These are phyloP conservation scores for Ochlodes sylvanus DNA, from an alignment of 2,888 invertebrate species.

Conservation along the genomic window DNA sequence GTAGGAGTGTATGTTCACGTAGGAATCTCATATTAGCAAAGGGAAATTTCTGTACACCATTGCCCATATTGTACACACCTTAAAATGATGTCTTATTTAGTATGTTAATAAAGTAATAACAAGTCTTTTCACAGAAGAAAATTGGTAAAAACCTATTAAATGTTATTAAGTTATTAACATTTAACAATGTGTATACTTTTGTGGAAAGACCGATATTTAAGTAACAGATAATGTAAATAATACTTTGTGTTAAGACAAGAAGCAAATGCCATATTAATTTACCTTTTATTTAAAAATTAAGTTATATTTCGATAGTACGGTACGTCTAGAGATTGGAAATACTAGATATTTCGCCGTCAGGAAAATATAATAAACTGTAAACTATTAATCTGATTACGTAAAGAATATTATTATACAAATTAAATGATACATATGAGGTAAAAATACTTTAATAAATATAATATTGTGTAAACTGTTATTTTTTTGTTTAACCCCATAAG, in stretches of 20 bases:
- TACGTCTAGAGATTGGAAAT: conserved; percentile 14
- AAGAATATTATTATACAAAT: conserved; percentile 18
- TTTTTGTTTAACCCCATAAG: background rate
- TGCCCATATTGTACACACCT: too few relatives aligned
- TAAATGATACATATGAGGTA: conserved; percentile 19
- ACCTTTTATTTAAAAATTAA: conserved; percentile 37
- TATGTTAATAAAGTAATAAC: conserved; percentile 8
- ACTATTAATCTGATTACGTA: conserved; percentile 6
- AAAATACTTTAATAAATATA: conserved; percentile 30
- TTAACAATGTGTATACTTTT: conserved; percentile 5
- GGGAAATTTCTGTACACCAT: background rate
- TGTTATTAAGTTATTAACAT: background rate
- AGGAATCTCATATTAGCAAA: background rate
- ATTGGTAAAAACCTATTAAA: background rate
- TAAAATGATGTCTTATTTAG: background rate
- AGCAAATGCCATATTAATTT: conserved; percentile 78
- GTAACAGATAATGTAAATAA: conserved; percentile 37
- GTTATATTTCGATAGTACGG: conserved; percentile 15
- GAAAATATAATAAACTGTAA: conserved; percentile 27
- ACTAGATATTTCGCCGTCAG: background rate
- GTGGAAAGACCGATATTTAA: conserved; percentile 10
- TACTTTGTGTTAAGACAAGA: conserved; percentile 30
- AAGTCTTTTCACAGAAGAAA: conserved; percentile 23
- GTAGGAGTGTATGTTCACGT: background rate
- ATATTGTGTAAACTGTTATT: conserved; percentile 16